Conservation (phyloP, 37 sponge, comb jelly and placozoan genomes). For the Lycopodina hypogea region DNA sequence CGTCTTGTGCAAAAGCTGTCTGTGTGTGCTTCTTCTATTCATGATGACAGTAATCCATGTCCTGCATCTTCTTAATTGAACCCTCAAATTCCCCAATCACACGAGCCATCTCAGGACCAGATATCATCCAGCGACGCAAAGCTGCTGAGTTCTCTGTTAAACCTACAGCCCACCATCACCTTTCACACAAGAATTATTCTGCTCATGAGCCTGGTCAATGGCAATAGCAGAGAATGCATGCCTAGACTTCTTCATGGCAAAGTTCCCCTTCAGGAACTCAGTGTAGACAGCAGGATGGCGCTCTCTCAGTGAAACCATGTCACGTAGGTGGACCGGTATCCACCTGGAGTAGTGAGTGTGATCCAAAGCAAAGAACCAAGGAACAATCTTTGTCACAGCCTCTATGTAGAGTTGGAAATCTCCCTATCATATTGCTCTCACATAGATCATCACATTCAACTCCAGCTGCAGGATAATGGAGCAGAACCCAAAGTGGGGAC, state of each 20-base stretch:
- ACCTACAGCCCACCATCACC: conserved; percentile 41
- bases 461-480: background rate
- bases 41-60: conserved; percentile 13
- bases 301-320: conserved; percentile 25
- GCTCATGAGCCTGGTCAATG: conserved; percentile 32
- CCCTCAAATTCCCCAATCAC: conserved; percentile 17
- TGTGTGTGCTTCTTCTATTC: conserved; percentile 21
- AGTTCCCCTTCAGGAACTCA: conserved; percentile 16
- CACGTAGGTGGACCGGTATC: conserved; percentile 34
- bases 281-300: conserved; percentile 7
- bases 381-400: conserved; percentile 17
- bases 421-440: conserved; percentile 26
- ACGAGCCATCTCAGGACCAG: conserved; percentile 46
- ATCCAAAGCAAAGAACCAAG: conserved; percentile 35
- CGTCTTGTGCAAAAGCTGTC: conserved; percentile 18
- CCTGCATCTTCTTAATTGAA: background rate
- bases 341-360: conserved; percentile 33
- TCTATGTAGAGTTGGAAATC: conserved; percentile 20
- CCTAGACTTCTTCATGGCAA: conserved; percentile 15
- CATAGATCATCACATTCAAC: conserved; percentile 6
- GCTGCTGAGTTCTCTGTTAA: conserved; percentile 25
- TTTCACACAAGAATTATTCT: conserved; percentile 31
- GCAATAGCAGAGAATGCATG: conserved; percentile 34
- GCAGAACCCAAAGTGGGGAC: conserved; percentile 24
- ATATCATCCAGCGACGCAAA: conserved; percentile 42